phyloP scores from a whole-genome alignment of 1,140 invertebrate species.

The Lucilia cuprina region DNA sequence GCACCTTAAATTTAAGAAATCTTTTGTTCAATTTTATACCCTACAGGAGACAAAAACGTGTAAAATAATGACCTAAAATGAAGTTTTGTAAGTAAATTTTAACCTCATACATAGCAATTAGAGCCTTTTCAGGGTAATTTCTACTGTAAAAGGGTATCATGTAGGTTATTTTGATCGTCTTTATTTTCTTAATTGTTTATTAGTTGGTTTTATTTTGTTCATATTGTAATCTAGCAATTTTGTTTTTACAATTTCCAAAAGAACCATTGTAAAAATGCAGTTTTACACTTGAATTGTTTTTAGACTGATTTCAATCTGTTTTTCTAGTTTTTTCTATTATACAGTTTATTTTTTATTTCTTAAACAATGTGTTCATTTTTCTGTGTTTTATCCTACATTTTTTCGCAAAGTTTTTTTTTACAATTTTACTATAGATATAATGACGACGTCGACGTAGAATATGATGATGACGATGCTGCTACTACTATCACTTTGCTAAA shows the following conservation, averaged over 20 bases:
- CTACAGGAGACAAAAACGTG: too few species aligned
- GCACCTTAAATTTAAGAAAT: too few species aligned
- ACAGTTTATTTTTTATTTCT: background rate
- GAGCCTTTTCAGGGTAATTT: too few species aligned
- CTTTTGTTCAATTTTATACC: too few species aligned
- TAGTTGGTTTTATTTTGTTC: background rate
- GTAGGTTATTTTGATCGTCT: too few species aligned
- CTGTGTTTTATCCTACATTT: background rate
- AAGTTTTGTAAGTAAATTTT: too few species aligned
- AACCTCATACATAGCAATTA: too few species aligned
- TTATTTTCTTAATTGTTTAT: background rate
- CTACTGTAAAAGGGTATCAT: too few species aligned
- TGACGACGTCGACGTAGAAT: background rate
- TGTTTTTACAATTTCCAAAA: constrained; percentile 4
- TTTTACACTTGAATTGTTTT: constrained; percentile 41
- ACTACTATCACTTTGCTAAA: background rate
- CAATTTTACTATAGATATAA: background rate
- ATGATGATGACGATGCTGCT: constrained; percentile 1
- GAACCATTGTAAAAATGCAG: constrained; percentile 39
- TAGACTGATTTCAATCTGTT: constrained; percentile 43
- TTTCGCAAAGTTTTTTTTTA: background rate
- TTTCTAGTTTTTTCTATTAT: constrained; percentile 36
- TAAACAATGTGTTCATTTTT: constrained; percentile 30
- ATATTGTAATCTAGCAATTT: background rate
- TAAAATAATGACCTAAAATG: too few species aligned